Conservation (phyloP, 2,113 vertebrate species). For the Halichoerus grypus region DNA sequence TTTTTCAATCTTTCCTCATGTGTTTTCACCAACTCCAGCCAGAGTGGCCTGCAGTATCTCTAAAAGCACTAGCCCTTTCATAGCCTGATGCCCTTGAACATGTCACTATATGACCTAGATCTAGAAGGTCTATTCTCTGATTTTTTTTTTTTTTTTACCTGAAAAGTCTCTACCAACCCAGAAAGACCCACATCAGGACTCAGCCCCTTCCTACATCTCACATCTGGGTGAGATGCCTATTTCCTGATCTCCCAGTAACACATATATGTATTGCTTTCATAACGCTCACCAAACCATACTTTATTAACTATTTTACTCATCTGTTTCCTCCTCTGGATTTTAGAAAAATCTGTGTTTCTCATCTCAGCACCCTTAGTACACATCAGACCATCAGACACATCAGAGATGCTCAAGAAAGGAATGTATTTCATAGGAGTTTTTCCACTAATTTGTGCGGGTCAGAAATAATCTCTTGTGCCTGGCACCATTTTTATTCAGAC, state of each 20-base stretch:
- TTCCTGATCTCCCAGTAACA: neutral
- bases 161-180: neutral
- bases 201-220: neutral
- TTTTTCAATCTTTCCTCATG: neutral
- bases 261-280: neutral
- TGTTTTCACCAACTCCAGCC: neutral
- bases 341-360: neutral
- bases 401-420: slow-evolving; percentile 25
- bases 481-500: slow-evolving; percentile 61
- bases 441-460: neutral
- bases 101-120: neutral
- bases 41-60: neutral
- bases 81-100: neutral
- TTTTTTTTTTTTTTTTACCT: neutral
- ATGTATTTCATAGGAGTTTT: neutral
- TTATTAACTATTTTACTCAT: neutral
- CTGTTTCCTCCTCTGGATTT: neutral
- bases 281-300: neutral
- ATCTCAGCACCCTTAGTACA: neutral
- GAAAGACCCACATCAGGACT: neutral
- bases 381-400: neutral
- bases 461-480: slow-evolving; percentile 27
- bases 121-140: neutral
- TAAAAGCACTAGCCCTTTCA: neutral
- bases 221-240: neutral